phyloP scores from a whole-genome alignment of 2,888 invertebrate genomes.

The Iphiclides podalirius region DNA sequence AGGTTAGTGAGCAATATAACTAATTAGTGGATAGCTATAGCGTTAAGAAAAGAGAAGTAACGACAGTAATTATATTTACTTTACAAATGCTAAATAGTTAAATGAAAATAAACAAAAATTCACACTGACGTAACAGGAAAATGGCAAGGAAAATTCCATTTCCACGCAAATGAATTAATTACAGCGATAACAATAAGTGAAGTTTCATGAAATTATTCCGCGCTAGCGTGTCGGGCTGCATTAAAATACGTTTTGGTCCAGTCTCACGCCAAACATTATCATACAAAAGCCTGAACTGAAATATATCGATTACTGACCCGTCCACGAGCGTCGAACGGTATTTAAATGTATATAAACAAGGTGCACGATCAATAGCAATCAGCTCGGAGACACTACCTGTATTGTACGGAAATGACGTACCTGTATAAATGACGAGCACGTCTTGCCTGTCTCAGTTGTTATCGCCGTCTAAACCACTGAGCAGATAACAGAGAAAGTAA shows the following conservation, averaged over 20 bases:
- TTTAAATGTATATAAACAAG: conserved; percentile 58
- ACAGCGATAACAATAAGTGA: background rate
- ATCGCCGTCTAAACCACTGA: conserved; percentile 12
- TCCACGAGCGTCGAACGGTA: conserved; percentile 46
- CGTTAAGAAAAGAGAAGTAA: too few species aligned
- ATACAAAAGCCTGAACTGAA: conserved; percentile 37
- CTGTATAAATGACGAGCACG: conserved; percentile 23
- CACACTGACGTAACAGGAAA: too few species aligned
- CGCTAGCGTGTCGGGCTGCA: conserved; percentile 11
- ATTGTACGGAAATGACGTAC: conserved; percentile 29
- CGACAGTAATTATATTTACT: too few species aligned
- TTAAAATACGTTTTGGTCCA: conserved; percentile 23
- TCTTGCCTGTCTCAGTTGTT: conserved; percentile 7
- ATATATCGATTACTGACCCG: conserved; percentile 48
- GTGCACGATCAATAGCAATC: conserved; percentile 54
- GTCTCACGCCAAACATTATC: conserved; percentile 22
- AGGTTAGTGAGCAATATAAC: too few species aligned
- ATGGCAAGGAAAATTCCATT: too few species aligned
- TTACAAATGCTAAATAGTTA: too few species aligned
- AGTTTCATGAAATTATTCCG: conserved; percentile 1
- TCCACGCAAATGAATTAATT: conserved; percentile 8
- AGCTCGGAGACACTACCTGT: conserved; percentile 37
- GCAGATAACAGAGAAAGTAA: conserved; percentile 1
- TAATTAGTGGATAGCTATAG: too few species aligned
- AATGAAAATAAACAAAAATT: too few species aligned